Conservation (phyloP, 2,113 vertebrate species). For the Pyrgilauda ruficollis region DNA sequence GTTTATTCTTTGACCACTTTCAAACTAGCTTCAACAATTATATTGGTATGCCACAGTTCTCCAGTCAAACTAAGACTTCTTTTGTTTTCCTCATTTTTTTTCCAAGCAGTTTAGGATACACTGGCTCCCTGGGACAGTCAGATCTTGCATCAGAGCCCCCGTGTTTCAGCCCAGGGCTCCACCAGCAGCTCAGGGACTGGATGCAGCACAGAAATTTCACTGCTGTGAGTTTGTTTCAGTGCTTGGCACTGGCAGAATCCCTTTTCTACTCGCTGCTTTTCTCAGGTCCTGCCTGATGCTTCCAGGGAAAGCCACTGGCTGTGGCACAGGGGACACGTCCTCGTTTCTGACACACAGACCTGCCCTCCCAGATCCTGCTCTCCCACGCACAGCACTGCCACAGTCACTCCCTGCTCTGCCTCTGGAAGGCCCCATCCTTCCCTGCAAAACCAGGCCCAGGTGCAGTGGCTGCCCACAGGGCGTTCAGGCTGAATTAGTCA, state of each 20-base stretch:
- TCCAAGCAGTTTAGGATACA: background rate
- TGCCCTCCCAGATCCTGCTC: background rate
- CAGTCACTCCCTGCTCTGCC: background rate
- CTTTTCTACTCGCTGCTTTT: background rate
- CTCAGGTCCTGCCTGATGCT: background rate
- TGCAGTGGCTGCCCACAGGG: background rate
- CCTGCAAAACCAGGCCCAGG: background rate
- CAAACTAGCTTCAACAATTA: background rate
- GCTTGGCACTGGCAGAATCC: background rate
- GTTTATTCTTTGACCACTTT: background rate
- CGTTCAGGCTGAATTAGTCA: background rate
- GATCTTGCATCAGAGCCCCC: background rate
- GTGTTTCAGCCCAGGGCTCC: background rate
- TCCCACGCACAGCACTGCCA: background rate
- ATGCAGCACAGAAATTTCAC: background rate
- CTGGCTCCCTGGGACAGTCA: background rate
- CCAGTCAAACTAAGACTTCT: background rate
- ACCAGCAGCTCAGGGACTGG: background rate
- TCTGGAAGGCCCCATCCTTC: background rate
- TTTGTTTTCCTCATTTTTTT: background rate
- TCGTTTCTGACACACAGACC: background rate
- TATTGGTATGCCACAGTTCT: background rate
- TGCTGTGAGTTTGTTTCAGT: background rate
- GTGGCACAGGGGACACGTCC: background rate
- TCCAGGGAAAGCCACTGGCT: background rate